Base-by-base conservation (phyloP, 2,113 vertebrate species). In the Patagioenas fasciata region DNA sequence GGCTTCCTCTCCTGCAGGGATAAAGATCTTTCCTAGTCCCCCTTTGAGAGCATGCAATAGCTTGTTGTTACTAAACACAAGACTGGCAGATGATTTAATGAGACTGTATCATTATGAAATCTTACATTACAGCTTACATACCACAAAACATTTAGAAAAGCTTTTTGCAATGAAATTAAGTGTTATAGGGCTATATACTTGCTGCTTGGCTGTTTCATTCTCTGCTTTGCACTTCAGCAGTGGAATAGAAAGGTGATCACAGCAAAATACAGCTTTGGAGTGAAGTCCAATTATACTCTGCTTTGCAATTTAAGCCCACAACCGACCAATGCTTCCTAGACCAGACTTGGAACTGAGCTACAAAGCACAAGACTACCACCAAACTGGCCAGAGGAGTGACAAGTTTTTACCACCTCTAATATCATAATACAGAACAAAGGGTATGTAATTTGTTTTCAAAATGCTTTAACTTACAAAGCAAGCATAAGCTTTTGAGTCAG, bases 31-130 rank as follows among this genome's bases (percentile, higher is more conserved):
- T 72, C 62, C n/a, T 29, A 44, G 21, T 13, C 13, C 15, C 26
- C 2, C 32, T 70, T 70, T 0, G 6, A 89, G 14, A 58, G 7
- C 53, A 61, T 10, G 10, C 7, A 80, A 72, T 4, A 4, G 0
- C 38, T 81, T 81, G 23, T 57, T 84, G 17, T 65, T 44, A 1
- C 67, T 82, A 64, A 82, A 79, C 56, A 36, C 11, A 69, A 53
- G 51, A 24, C 26, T 56, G 16, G 5, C n/a, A 79, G 36, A 36
- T 56, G 11, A 65, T 70, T 80, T 53, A 5, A 40, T 65, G 14
- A 69, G 15, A 48, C 12, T 5, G 2, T 19, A 57, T 31, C 23
- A 23, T 79, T 16, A 7, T 56, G 29, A 61, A 28, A 61, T 53
- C 53, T 54, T 73, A n/a, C 14, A 29, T 15, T 77, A 56, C 25